Conservation (phyloP, 92 coral and sea anemone species). For the Bergia puertoricense region DNA sequence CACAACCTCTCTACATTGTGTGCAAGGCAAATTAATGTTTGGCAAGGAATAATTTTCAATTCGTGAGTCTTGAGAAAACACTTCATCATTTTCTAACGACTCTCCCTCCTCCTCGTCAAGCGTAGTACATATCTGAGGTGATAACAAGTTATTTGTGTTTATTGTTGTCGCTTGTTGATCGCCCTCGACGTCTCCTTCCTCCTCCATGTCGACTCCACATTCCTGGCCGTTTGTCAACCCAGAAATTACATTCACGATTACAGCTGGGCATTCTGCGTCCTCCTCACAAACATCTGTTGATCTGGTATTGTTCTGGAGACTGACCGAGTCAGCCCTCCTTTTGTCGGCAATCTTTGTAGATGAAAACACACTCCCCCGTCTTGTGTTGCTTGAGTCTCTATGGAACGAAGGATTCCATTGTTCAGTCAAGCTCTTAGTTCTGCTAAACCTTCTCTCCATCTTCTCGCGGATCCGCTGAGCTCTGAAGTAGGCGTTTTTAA, state of each 20-base stretch:
- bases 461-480: not conserved
- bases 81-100: conserved; percentile 20
- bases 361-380: conserved; percentile 17
- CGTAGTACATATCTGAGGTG: not conserved
- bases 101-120: conserved; percentile 4
- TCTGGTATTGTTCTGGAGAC: conserved; percentile 46
- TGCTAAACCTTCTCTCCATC: conserved; percentile 51
- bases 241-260: conserved; percentile 77
- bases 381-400: conserved; percentile 51
- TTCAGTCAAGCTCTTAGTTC: conserved; percentile 24
- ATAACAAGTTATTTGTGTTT: conserved; percentile 7
- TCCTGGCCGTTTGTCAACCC: conserved; percentile 2
- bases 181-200: conserved; percentile 47
- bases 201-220: conserved; percentile 43
- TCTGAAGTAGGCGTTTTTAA: conserved; percentile 3
- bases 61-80: conserved; percentile 29
- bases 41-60: conserved; percentile 52
- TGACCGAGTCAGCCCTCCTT: conserved; percentile 40
- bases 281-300: conserved; percentile 27
- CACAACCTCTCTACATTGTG: conserved; percentile 75
- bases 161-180: conserved; percentile 24
- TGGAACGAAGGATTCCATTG: conserved; percentile 58
- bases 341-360: conserved; percentile 45
- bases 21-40: conserved; percentile 77
- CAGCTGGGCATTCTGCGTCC: conserved; percentile 65